These are phyloP conservation scores for Eristalis intricaria DNA, from an alignment of 2,888 invertebrate species.

Conservation along the genomic window DNA sequence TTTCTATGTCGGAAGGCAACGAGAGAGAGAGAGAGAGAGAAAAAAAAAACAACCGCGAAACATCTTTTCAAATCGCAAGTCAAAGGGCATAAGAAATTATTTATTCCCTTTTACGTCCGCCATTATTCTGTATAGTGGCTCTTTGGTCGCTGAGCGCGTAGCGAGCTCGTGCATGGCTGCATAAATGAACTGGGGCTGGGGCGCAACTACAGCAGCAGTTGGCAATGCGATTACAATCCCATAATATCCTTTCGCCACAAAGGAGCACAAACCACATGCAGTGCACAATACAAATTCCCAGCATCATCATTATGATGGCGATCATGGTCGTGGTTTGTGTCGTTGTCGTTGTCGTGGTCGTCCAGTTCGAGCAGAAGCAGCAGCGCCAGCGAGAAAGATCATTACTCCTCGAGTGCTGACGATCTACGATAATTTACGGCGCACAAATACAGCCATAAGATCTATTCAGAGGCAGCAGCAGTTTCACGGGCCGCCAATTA, in stretches of 20 bases:
- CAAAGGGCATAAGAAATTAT: conserved; percentile 69
- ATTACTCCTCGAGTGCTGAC: conserved; percentile 70
- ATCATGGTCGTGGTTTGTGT: neutral
- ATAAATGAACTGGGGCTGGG: conserved; percentile 58
- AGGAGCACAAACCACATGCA: conserved; percentile 56
- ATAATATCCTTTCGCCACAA: conserved; percentile 69
- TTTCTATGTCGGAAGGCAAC: conserved; percentile 15
- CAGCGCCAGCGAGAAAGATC: conserved; percentile 54
- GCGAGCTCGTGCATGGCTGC: conserved; percentile 15
- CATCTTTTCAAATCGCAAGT: conserved; percentile 61
- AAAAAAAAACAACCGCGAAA: conserved; percentile 30
- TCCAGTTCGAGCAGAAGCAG: neutral
- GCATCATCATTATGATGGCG: conserved; percentile 25
- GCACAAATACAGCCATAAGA: conserved; percentile 46
- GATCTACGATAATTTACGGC: conserved; percentile 70
- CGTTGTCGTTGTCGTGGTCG: neutral
- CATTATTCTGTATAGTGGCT: conserved; percentile 39
- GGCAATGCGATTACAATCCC: conserved; percentile 64
- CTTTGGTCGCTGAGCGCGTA: neutral
- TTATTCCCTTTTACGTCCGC: conserved; percentile 63
- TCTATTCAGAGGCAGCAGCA: conserved; percentile 49
- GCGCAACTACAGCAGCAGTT: conserved; percentile 69
- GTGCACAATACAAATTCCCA: conserved; percentile 62
- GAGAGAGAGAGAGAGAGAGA: neutral
- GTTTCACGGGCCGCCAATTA: conserved; percentile 17